Evolutionary conservation across 2,797 vertebrate genomes (phyloP).

Genomic region (Orestias chungarensis): DNA sequence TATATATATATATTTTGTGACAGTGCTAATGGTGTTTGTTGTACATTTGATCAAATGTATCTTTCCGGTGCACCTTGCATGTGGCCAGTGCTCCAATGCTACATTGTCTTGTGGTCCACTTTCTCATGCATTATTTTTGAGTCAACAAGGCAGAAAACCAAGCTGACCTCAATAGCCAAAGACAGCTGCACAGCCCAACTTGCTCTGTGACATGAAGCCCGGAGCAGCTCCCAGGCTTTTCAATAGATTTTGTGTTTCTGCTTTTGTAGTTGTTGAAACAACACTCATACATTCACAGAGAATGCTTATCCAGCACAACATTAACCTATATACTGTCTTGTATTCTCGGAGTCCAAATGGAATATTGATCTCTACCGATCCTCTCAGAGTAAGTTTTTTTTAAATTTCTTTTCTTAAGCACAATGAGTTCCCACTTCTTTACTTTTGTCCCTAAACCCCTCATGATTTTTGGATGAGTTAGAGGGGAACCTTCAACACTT

Average conservation of each 20-base stretch:
- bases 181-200: conserved; percentile 72
- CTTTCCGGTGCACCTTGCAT: conserved; percentile 8
- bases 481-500: conserved; percentile 34
- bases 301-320: conserved; percentile 75
- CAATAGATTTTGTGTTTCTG: conserved; percentile 60
- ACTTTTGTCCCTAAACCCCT: conserved; percentile 60
- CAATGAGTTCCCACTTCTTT: conserved; percentile 43
- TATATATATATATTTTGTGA: too few species aligned
- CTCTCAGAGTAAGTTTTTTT: conserved; percentile 69
- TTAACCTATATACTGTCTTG: conserved; percentile 66
- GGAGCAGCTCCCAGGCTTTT: conserved; percentile 71
- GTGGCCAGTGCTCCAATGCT: conserved; percentile 17
- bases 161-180: conserved; percentile 71
- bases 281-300: conserved; percentile 41
- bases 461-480: conserved; percentile 70
- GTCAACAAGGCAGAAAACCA: conserved; percentile 53
- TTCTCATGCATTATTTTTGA: conserved; percentile 56
- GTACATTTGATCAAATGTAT: conserved; percentile 11
- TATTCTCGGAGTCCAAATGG: conserved; percentile 70
- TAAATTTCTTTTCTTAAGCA: conserved; percentile 58
- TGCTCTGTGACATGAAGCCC: conserved; percentile 64
- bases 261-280: conserved; percentile 59
- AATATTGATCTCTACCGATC: conserved; percentile 75
- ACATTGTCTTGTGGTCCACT: conserved; percentile 48
- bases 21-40: not conserved